These are phyloP conservation scores for Sibirionetta formosa DNA, from an alignment of 2,797 vertebrate species.

Conservation along the genomic window DNA sequence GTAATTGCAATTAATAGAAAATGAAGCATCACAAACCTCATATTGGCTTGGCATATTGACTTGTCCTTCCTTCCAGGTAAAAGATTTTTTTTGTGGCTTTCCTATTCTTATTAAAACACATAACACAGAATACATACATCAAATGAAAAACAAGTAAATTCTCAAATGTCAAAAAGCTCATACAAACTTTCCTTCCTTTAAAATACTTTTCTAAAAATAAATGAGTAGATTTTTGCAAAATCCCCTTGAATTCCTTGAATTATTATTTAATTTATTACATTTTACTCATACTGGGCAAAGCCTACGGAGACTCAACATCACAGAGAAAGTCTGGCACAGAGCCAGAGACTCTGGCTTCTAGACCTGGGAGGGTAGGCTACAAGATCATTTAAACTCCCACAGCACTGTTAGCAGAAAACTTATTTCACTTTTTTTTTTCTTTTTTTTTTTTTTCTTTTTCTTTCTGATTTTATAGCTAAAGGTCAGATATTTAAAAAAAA, in stretches of 20 bases:
- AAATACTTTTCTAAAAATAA: constrained; percentile 24
- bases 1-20: background rate
- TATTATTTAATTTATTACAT: background rate
- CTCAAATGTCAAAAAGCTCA: background rate
- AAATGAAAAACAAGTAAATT: background rate
- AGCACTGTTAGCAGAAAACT: background rate
- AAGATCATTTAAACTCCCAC: background rate
- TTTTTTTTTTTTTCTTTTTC: background rate
- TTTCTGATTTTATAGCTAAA: background rate
- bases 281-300: background rate
- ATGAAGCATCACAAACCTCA: background rate
- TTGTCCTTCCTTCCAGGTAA: background rate
- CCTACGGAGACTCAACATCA: background rate
- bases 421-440: background rate
- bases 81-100: background rate
- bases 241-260: background rate
- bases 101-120: background rate
- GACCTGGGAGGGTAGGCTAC: background rate
- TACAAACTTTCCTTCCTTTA: background rate
- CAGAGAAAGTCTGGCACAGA: background rate
- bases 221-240: background rate
- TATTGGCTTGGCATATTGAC: background rate
- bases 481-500: background rate
- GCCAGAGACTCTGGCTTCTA: background rate
- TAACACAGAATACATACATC: background rate